phyloP scores from a whole-genome alignment of 1,140 invertebrate species.

The Kradibia gibbosae region DNA sequence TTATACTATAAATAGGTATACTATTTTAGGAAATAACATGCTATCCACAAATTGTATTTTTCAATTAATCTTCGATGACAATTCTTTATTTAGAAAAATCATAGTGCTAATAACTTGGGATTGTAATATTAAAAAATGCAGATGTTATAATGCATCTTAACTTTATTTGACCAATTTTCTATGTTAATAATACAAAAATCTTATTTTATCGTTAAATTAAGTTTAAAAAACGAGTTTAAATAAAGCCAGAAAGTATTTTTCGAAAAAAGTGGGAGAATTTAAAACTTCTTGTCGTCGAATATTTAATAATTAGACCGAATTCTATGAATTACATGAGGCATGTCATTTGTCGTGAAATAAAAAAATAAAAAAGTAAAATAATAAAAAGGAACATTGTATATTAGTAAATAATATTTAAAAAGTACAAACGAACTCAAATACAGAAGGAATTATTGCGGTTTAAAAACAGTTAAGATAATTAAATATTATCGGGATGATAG shows the following conservation, averaged over 20 bases:
- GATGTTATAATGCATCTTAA: not conserved
- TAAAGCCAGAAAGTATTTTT: not conserved
- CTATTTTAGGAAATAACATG: too few relatives aligned
- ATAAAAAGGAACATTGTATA: too few relatives aligned
- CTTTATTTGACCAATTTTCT: not conserved
- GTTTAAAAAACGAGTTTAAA: not conserved
- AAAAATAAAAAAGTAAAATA: too few relatives aligned
- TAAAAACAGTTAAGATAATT: not conserved
- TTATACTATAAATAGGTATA: too few relatives aligned
- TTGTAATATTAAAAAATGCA: too few relatives aligned
- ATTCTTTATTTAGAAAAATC: too few relatives aligned
- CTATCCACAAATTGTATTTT: too few relatives aligned
- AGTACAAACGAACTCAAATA: not conserved
- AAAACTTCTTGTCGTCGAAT: not conserved
- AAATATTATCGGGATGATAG: not conserved
- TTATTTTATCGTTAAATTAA: not conserved
- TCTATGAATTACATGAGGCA: too few relatives aligned
- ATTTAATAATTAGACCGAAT: not conserved
- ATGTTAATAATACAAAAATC: too few relatives aligned
- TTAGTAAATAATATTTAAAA: not conserved
- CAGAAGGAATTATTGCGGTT: not conserved
- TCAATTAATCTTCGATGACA: too few relatives aligned
- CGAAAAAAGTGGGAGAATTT: not conserved
- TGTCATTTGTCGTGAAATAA: too few relatives aligned
- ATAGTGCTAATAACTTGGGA: too few relatives aligned